These are phyloP conservation scores for Gambusia holbrooki DNA, from an alignment of 2,113 vertebrate genomes.

Conservation along the genomic window DNA sequence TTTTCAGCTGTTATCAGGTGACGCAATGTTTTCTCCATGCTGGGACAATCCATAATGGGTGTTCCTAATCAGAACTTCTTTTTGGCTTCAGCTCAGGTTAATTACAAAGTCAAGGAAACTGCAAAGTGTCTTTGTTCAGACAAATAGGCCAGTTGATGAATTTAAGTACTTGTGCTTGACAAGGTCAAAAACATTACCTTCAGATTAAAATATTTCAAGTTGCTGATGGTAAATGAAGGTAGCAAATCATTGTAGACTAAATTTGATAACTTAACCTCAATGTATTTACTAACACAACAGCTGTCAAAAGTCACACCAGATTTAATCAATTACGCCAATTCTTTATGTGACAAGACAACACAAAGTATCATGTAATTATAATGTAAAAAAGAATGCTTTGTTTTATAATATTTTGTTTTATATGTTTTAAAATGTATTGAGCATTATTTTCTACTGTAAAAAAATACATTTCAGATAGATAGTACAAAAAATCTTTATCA, in stretches of 20 bases:
- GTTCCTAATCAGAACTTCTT: constrained; percentile 38
- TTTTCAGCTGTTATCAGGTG: constrained; percentile 20
- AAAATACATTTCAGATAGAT: no score
- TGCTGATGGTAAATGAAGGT: neutral
- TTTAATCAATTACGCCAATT: no score
- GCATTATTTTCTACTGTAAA: neutral
- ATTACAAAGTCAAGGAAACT: constrained; percentile 26
- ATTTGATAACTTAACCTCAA: neutral
- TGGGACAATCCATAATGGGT: constrained; percentile 39
- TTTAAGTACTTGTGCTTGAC: constrained; percentile 21
- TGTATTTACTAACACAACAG: neutral
- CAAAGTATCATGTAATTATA: neutral
- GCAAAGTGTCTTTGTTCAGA: constrained; percentile 17
- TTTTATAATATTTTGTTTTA: neutral
- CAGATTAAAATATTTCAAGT: neutral
- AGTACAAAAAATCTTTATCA: no score
- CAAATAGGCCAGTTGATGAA: constrained; percentile 17
- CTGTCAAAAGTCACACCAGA: no score
- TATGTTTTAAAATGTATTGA: neutral
- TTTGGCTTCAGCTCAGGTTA: constrained; percentile 39
- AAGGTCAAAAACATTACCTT: neutral
- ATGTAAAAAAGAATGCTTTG: no score
- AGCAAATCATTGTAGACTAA: no score
- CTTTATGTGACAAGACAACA: neutral
- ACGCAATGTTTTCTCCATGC: constrained; percentile 35